Evolutionary conservation across 2,113 vertebrate genomes (phyloP).

Genomic region (Mormyrus lacerda): DNA sequence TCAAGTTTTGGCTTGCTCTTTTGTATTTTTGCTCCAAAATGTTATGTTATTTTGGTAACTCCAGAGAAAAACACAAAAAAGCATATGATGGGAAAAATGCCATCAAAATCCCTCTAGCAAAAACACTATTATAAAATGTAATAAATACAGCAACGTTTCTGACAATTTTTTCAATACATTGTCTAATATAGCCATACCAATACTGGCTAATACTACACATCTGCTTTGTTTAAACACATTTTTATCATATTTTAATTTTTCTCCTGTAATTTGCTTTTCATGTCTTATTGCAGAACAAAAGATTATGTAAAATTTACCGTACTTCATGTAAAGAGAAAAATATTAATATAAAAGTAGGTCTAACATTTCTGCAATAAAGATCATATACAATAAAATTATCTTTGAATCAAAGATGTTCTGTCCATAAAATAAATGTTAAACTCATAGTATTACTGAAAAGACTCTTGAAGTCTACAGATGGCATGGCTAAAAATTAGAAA

Average conservation of each 20-base stretch:
- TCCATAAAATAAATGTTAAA: neutral
- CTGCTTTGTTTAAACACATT: neutral
- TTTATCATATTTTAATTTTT: neutral
- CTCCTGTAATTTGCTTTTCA: neutral
- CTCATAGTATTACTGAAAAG: neutral
- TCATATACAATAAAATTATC: neutral
- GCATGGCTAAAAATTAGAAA: neutral
- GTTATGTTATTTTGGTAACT: neutral
- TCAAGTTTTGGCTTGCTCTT: neutral
- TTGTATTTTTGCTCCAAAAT: neutral
- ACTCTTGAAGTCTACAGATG: neutral
- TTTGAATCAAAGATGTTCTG: neutral
- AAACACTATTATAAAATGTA: neutral
- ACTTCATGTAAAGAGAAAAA: neutral
- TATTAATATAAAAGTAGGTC: neutral
- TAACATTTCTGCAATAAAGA: neutral
- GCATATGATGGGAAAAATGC: neutral
- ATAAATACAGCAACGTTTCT: neutral
- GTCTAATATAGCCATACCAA: neutral
- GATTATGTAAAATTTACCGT: neutral
- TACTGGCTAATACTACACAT: neutral
- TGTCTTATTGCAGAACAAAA: neutral
- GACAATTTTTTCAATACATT: neutral
- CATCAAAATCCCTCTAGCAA: neutral
- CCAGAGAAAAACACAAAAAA: conserved; percentile 6